These are phyloP conservation scores for Anableps anableps DNA, from an alignment of 2,797 vertebrate species.

Conservation along the genomic window DNA sequence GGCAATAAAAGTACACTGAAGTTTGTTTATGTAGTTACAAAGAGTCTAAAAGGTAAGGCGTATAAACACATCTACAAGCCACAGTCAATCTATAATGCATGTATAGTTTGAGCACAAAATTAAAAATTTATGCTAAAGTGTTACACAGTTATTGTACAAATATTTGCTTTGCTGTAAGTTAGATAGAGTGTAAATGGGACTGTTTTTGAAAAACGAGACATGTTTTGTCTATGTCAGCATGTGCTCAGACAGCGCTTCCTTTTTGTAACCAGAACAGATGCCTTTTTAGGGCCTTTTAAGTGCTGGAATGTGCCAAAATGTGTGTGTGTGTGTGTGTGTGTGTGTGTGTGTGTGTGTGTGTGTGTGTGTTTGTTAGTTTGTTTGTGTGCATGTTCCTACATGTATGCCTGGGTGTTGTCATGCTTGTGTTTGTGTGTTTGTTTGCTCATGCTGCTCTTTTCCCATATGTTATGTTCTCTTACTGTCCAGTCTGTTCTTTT, in stretches of 20 bases:
- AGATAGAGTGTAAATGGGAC: slow-evolving; percentile 28
- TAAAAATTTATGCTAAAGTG: slow-evolving; percentile 4
- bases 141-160: not conserved
- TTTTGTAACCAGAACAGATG: slow-evolving; percentile 83
- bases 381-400: not conserved
- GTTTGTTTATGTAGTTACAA: not conserved
- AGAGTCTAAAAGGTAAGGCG: not conserved
- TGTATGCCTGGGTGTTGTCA: slow-evolving; percentile 4
- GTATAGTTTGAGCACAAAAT: not conserved
- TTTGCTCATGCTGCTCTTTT: slow-evolving; percentile 53
- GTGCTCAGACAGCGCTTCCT: slow-evolving; percentile 84
- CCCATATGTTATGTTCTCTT: slow-evolving; percentile 54
- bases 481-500: slow-evolving; percentile 43
- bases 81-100: not conserved
- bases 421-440: slow-evolving; percentile 54
- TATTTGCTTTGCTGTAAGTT: slow-evolving; percentile 41
- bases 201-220: slow-evolving; percentile 73
- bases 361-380: slow-evolving; percentile 20
- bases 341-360: slow-evolving; percentile 42
- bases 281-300: slow-evolving; percentile 81
- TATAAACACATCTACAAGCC: not conserved
- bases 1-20: not conserved
- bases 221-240: slow-evolving; percentile 86
- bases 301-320: slow-evolving; percentile 71
- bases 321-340: slow-evolving; percentile 1